These are phyloP conservation scores for Phrynocephalus vlangalii DNA, from an alignment of 2,797 vertebrate genomes.

Conservation along the genomic window DNA sequence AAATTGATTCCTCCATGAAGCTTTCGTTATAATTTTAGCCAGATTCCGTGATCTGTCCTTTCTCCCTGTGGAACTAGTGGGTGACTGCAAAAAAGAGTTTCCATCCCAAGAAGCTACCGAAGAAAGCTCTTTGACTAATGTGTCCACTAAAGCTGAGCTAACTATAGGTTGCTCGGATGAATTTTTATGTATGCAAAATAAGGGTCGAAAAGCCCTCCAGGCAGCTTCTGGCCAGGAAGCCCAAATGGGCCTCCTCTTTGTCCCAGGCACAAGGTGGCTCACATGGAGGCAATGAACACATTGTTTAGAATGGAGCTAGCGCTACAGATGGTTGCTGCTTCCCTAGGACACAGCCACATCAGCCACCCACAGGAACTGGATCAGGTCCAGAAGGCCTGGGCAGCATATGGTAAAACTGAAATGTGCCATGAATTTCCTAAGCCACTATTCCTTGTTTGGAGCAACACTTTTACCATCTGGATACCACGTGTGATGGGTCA, in stretches of 20 bases:
- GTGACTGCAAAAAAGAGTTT: not conserved
- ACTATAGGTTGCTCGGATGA: not conserved
- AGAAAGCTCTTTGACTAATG: slow-evolving; percentile 14
- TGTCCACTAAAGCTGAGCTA: slow-evolving; percentile 10
- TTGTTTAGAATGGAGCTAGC: slow-evolving; percentile 51
- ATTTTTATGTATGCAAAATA: slow-evolving; percentile 1
- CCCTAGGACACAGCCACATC: slow-evolving; percentile 62
- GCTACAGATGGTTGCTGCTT: slow-evolving; percentile 59
- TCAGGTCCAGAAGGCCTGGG: slow-evolving; percentile 67
- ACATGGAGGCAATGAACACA: slow-evolving; percentile 62
- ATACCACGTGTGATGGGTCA: slow-evolving; percentile 53
- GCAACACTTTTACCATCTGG: slow-evolving; percentile 59
- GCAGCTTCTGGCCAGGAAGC: slow-evolving; percentile 39
- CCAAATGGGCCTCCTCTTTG: slow-evolving; percentile 39
- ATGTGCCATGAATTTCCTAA: slow-evolving; percentile 64
- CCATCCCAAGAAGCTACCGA: slow-evolving; percentile 2
- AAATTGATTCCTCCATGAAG: not conserved
- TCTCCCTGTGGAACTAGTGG: not conserved
- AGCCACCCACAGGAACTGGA: slow-evolving; percentile 64
- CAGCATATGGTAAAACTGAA: slow-evolving; percentile 70
- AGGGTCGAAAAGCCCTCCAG: slow-evolving; percentile 52
- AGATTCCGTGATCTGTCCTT: not conserved
- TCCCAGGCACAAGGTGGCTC: slow-evolving; percentile 63
- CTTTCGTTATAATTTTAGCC: not conserved
- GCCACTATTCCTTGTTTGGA: slow-evolving; percentile 56